A percentile compares a stretch with the other conserved stretches of the same genome.
These are phyloP conservation scores for Ormyrus nitidulus DNA, from an alignment of 2,888 invertebrate genomes.

Conservation along the genomic window DNA sequence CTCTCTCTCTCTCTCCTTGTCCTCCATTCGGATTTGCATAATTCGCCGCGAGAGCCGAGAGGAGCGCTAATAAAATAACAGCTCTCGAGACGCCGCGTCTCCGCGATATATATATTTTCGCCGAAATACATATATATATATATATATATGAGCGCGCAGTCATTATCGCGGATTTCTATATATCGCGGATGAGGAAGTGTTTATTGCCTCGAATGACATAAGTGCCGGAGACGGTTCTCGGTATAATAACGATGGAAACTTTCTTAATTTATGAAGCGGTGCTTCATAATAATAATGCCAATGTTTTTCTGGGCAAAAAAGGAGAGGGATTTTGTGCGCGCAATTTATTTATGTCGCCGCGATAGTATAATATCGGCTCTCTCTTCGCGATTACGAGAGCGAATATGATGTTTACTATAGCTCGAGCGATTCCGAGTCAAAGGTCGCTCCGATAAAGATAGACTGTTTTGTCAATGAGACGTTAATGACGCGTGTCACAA, in stretches of 20 bases:
- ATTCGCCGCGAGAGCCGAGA: conserved; percentile 25
- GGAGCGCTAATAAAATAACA: conserved; percentile 30
- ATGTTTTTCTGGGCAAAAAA: neutral
- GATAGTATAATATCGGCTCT: neutral
- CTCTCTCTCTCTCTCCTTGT: conserved; percentile 20
- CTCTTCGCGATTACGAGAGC: neutral
- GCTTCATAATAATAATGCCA: neutral
- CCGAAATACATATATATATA: neutral
- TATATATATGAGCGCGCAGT: neutral
- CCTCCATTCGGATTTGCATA: conserved; percentile 53
- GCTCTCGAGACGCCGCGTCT: conserved; percentile 4
- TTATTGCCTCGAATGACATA: conserved; percentile 4
- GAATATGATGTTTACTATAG: conserved; percentile 20
- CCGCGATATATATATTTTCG: conserved; percentile 8
- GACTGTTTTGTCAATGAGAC: neutral
- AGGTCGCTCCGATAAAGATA: conserved; percentile 14
- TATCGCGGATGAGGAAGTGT: conserved; percentile 20
- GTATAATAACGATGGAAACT: neutral
- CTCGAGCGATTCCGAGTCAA: conserved; percentile 21
- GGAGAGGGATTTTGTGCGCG: no score
- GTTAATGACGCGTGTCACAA: neutral
- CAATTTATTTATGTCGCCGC: neutral
- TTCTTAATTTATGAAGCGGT: neutral
- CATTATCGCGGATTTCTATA: conserved; percentile 22
- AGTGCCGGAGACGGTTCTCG: neutral